A percentile compares a stretch with the other conserved stretches of the same genome.
These are phyloP conservation scores for Diachasmimorpha longicaudata DNA, from an alignment of 1,140 invertebrate genomes.

Conservation along the genomic window DNA sequence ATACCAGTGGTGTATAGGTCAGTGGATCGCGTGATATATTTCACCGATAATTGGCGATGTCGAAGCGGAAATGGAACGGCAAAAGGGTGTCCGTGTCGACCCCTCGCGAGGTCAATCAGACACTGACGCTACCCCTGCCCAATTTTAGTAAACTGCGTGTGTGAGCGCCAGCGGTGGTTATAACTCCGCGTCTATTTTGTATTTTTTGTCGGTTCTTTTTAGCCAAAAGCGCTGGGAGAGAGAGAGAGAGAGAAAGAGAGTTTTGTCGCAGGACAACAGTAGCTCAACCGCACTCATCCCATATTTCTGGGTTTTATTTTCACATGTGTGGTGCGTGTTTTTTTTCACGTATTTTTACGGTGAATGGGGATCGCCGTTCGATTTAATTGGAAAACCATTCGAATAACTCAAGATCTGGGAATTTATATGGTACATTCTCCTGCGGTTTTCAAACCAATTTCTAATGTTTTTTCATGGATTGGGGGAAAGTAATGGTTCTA, in stretches of 20 bases:
- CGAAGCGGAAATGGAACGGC: slow-evolving; percentile 22
- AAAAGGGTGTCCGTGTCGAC: slow-evolving; percentile 16
- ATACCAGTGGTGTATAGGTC: slow-evolving; percentile 15
- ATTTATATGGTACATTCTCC: not conserved
- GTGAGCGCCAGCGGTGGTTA: slow-evolving; percentile 6
- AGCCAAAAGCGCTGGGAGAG: not conserved
- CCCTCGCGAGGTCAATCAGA: slow-evolving; percentile 25
- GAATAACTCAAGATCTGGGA: not conserved
- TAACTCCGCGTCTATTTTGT: not conserved
- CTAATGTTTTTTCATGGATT: not conserved
- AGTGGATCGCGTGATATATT: slow-evolving; percentile 26
- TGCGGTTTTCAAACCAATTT: not conserved
- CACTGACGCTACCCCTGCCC: slow-evolving; percentile 11
- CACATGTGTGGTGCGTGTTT: not conserved
- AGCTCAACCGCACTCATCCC: slow-evolving; percentile 1
- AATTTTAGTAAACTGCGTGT: slow-evolving; percentile 17
- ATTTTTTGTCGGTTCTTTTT: not conserved
- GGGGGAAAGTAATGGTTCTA: no score
- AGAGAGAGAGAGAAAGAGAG: not conserved
- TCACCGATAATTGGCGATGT: slow-evolving; percentile 26
- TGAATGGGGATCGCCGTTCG: not conserved
- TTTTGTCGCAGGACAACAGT: slow-evolving; percentile 19
- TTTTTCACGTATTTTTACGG: not conserved
- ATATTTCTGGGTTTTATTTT: not conserved
- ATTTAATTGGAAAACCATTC: not conserved